Percentiles rank a stretch among this genome's conserved stretches.
Conservation (phyloP, 1,140 invertebrate genomes). For the Leucophenga varia region DNA sequence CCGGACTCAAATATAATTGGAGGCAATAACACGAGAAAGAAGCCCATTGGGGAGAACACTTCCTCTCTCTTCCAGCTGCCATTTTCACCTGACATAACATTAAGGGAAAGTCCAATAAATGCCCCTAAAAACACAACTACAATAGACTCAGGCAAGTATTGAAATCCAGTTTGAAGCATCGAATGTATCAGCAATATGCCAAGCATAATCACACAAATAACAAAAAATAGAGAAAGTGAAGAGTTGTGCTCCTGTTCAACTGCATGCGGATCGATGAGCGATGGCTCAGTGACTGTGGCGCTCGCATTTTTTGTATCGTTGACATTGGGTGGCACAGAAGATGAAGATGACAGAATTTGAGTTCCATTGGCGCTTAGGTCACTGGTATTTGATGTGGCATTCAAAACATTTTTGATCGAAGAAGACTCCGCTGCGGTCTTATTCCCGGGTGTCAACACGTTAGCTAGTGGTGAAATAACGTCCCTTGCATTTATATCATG, state of each 20-base stretch:
- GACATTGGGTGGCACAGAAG: background rate
- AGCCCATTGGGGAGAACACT: conserved; percentile 91
- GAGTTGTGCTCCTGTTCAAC: conserved; percentile 91
- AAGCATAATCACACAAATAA: conserved; percentile 82
- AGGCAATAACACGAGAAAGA: conserved; percentile 92
- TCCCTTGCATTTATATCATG: no score
- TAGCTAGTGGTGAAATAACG: no score
- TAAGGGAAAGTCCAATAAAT: conserved; percentile 84
- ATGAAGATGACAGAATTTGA: no score
- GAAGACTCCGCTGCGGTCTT: no score
- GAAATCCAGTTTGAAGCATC: conserved; percentile 89
- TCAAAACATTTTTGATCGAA: no score
- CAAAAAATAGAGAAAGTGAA: conserved; percentile 94
- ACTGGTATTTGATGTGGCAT: no score
- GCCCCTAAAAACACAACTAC: conserved; percentile 91
- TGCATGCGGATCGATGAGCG: conserved; percentile 68
- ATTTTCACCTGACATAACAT: conserved; percentile 82
- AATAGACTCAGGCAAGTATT: conserved; percentile 94
- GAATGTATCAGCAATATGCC: conserved; percentile 90
- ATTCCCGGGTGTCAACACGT: no score
- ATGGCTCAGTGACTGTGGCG: conserved; percentile 22
- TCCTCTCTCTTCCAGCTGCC: conserved; percentile 93
- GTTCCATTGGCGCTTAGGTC: no score
- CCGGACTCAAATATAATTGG: conserved; percentile 98
- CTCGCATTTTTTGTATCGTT: conserved; percentile 23